Base-by-base conservation (phyloP, 2,888 invertebrate species). In the Piscicola geometra region DNA sequence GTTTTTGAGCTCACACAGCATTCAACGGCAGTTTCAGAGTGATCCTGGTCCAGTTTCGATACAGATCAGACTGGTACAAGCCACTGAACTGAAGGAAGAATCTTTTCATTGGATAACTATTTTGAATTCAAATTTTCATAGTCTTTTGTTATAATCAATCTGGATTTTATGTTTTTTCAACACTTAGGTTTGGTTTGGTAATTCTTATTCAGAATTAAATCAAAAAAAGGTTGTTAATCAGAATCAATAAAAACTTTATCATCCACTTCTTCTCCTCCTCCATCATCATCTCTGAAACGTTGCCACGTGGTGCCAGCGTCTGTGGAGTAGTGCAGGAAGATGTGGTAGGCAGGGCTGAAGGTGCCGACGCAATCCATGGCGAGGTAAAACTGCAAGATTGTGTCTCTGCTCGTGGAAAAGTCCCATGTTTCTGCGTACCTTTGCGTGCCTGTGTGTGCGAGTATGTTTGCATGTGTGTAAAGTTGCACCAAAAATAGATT, bases 401-500 rank as follows among this genome's bases (percentile, higher is more conserved):
- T 84, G 1, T 84, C 82, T 1, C 84, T 83, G 0, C 82, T 82
- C 33, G 85, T 83, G 60, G 83, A 81, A 76, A 84, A 84, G 78
- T 86, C 86, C 85, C 85, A 86, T 0, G 86, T 86, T 79, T 86
- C 86, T 21, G 85, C 85, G 79, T 82, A 85, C 35, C 84, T 79
- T 70, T 77, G 76, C 70, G 76, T 75, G 71, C 80, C 82, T 81
- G 69, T n/a, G 5, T n/a, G 67, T 33, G 28, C 0, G 50, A 36
- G 33, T 69, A 3, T 69, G 52, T 28, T 18, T 32, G 25, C 15
- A 15, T 41, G 41, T 41, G 41, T 41, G 41, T n/a, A n/a, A n/a
- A n/a, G n/a, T n/a, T n/a, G n/a, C n/a, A n/a, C n/a, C n/a, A n/a
- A n/a, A n/a, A n/a, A n/a, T n/a, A n/a, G n/a, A n/a, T n/a, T n/a